Evolutionary conservation across 2,797 vertebrate genomes (phyloP).

Genomic region (Propithecus deckenii): DNA sequence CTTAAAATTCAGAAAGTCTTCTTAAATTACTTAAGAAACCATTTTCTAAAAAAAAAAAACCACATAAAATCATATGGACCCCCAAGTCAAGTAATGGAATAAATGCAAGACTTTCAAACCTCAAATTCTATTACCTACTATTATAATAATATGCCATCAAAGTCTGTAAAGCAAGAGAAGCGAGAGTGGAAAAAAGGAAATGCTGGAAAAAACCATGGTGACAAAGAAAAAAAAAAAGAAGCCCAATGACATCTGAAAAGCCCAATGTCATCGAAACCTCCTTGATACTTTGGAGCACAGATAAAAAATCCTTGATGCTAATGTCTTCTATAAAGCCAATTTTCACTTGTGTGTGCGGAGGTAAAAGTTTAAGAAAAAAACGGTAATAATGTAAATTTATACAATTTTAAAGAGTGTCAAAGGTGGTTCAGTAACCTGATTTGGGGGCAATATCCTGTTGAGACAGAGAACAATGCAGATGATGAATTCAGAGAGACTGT

Average conservation of each 20-base stretch:
- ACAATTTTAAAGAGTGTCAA: conserved; percentile 24
- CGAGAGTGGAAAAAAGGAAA: conserved; percentile 36
- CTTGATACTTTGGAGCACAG: neutral
- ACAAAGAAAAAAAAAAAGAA: neutral
- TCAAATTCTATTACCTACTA: neutral
- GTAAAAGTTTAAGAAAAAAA: neutral
- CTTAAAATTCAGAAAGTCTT: neutral
- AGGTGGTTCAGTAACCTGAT: neutral
- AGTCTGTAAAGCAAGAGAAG: conserved; percentile 50
- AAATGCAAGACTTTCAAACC: neutral
- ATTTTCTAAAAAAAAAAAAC: neutral
- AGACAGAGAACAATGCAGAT: conserved; percentile 65
- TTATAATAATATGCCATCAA: conserved; percentile 43
- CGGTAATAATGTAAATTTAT: conserved; percentile 24
- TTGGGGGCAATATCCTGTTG: neutral
- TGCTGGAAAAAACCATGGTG: neutral
- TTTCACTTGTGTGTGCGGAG: neutral
- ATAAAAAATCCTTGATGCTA: neutral
- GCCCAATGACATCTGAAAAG: conserved; percentile 47
- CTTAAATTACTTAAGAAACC: neutral
- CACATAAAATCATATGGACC: neutral
- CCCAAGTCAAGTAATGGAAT: neutral
- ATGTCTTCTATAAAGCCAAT: neutral
- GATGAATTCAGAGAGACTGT: conserved; percentile 69
- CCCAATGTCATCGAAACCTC: conserved; percentile 41